Base-by-base conservation (phyloP, 2,113 vertebrate genomes). In the Promerops cafer region DNA sequence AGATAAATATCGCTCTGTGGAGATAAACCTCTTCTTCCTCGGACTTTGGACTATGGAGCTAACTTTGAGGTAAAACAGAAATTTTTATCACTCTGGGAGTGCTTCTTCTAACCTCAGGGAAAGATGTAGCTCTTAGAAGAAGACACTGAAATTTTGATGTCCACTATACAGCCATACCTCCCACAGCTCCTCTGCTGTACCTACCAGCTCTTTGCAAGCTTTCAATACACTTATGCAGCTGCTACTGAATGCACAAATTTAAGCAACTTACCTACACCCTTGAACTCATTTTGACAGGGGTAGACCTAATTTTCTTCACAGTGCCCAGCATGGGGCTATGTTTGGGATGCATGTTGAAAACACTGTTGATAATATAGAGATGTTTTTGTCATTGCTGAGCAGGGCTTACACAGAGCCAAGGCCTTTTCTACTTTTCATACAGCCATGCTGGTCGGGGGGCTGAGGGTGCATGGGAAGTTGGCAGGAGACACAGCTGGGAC, bases 371-470 rank as follows among this genome's bases (percentile, higher is more conserved):
- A 35, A 40, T 35, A 40, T 1, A 52, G 33, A 52, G n/a, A 47
- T 22, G 8, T 15, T 53, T 26, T 47, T 40, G 12, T 69, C 37
- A 42, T 42, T 83, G 47, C 35, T 76, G 47, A 49, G n/a, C 39
- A 68, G 30, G 3, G 9, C 13, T 40, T 27, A 53, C 24, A 45
- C 6, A 61, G 53, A 45, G 2, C 8, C 61, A 40, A 69, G 26
- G 11, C 3, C 15, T 49, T 69, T 61, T 37, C 31, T 69, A 49
- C 26, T 77, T 69, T 42, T 63, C 35, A 8, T 23, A 9, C 35
- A 61, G n/a, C 24, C 8, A 13, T 21, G 8, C 14, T 61, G 33
- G 6, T 6, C 0, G 0, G 22, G 22, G 13, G 28, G 9, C 28
- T 82, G 21, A 21, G n/a, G 17, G 6, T 68, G 30, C 21, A 3